Base-by-base conservation (phyloP, 2,888 invertebrate species). In the Hermodice carunculata region DNA sequence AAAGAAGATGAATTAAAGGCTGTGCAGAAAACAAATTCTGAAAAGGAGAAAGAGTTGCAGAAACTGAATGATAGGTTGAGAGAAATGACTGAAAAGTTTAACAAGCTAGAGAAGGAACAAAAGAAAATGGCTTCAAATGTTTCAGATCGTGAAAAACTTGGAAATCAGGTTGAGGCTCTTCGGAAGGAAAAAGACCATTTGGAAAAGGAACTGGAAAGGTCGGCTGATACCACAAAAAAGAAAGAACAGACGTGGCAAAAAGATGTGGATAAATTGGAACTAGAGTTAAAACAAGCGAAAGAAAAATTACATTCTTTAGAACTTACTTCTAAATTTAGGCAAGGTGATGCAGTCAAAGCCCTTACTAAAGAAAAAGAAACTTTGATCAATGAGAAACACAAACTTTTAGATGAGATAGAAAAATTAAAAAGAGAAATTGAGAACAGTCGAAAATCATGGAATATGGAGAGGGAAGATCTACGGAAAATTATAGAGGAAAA, bases 371-470 rank as follows among this genome's bases (percentile, higher is more conserved):
- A 84, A 60, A 78, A 81, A 11, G 77, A 83, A 43, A 71, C 65
- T n/a, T 73, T 81, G 59, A 73, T 81, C 46, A 75, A 75, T 14
- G 78, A 82, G 51, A 82, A 80, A 56, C 81, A 79, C 61, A 77
- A 76, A 34, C 69, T 82, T 17, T 66, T 67, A 8, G 76, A 78
- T 40, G 78, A 81, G 51, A 63, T 81, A 2, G 61, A 76, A 40
- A 66, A 76, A 14, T 61, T 72, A 2, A 74, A 73, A 61, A 75
- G 75, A 52, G 77, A 81, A 40, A 61, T 75, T 54, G 78, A 78
- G 31, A 74, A 78, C 29, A 70, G 66, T 8, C 66, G 73, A 14
- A 32, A 14, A 4, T 37, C 34, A 43, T 70, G 67, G 70, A 76
- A 76, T 44, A 73, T 70, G 19, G 79, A 81, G 43, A 72, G 74